These are phyloP conservation scores for Pelodytes ibericus DNA, from an alignment of 2,797 vertebrate genomes.

Conservation along the genomic window DNA sequence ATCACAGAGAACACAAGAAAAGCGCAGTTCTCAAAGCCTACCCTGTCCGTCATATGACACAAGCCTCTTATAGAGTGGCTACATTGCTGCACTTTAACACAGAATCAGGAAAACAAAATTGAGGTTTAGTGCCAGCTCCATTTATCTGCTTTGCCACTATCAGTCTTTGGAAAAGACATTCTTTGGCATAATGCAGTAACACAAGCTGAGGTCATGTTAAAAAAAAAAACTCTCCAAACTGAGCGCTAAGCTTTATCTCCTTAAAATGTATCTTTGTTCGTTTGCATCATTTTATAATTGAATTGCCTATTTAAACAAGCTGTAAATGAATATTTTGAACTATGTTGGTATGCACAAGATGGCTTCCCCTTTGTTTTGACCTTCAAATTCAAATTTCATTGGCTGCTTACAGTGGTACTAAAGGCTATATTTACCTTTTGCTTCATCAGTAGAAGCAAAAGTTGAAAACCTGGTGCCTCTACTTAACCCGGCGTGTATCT, in stretches of 20 bases:
- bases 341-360: neutral
- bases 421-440: too few relatives aligned
- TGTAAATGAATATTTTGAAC: neutral
- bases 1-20: neutral
- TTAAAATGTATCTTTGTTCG: neutral
- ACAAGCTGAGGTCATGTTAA: neutral
- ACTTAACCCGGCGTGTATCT: too few relatives aligned
- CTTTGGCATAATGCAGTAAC: neutral
- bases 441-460: too few relatives aligned
- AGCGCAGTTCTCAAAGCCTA: slow-evolving; percentile 1
- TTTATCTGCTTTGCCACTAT: slow-evolving; percentile 1
- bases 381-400: too few relatives aligned
- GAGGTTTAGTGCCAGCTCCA: neutral
- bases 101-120: slow-evolving; percentile 1
- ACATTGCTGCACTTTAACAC: neutral
- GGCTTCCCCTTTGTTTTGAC: neutral
- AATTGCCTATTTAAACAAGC: neutral
- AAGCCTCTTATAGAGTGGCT: neutral
- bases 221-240: neutral
- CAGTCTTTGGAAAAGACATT: neutral
- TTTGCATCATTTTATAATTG: neutral
- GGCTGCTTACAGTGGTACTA: too few relatives aligned
- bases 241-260: slow-evolving; percentile 1
- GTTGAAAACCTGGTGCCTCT: too few relatives aligned
- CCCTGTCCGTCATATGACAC: neutral